Base-by-base conservation (phyloP, 2,888 invertebrate genomes). In the Luperina nickerlii region DNA sequence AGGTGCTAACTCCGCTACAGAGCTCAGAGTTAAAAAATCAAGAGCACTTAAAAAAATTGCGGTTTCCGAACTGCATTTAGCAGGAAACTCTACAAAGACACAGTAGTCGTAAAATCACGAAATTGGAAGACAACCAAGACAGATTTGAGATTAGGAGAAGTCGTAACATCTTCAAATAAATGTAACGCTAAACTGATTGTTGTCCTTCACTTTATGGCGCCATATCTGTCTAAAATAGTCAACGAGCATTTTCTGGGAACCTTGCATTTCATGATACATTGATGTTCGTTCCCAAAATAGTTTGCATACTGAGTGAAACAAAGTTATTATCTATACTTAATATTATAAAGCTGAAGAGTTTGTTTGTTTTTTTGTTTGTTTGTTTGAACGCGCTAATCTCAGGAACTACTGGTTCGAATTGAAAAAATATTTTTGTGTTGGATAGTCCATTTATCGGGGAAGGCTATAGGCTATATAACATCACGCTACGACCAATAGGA, bases 121-220 rank as follows among this genome's bases (percentile, higher is more conserved):
- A 87, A 81, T 88, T 89, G 90, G 88, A 90, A 88, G 78, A 65
- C 76, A 79, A 87, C 87, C 89, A 89, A 90, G 68, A 79, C 75
- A 67, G 77, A 85, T 84, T 86, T 67, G 74, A 80, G 51, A 87
- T 75, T 32, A 79, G 77, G 79, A 68, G 86, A 86, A 88, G 77
- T 84, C 84, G 81, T 88, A 79, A 88, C 62, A 32, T 74, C 42
- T 79, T 80, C 76, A 70, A 88, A 81, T 84, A 89, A 82, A 74
- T 74, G 78, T 89, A 83, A 85, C 62, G 71, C 48, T 71, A 48
- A 77, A 85, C 74, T 79, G 77, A 80, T 79, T 70, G 75, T 76
- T 74, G 76, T 75, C 83, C 60, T 79, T 75, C 79, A 69, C 63
- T 77, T 65, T 76, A 84, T 48, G 48, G 67, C 24, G 42, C 45